These are phyloP conservation scores for Pseudachorutes palmiensis DNA, from an alignment of 1,140 invertebrate genomes.

Conservation along the genomic window DNA sequence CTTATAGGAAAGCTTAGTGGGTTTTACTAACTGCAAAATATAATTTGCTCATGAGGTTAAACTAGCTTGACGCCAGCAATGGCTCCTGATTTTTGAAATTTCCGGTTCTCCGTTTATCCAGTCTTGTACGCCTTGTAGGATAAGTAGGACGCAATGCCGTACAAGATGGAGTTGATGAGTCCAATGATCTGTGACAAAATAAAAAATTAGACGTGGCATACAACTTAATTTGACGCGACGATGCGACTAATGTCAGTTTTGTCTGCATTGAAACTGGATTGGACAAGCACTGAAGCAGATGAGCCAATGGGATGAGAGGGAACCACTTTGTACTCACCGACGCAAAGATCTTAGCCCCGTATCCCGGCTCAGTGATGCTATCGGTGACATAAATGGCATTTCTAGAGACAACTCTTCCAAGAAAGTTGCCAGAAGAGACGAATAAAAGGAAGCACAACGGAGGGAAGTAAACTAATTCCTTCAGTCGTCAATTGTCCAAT, in stretches of 20 bases:
- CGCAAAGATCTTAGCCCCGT: slow-evolving; percentile 35
- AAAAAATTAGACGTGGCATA: slow-evolving; percentile 5
- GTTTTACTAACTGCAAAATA: no score
- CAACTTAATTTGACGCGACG: slow-evolving; percentile 12
- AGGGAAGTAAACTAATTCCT: slow-evolving; percentile 30
- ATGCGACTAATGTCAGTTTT: no score
- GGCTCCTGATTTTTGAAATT: no score
- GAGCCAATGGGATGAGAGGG: not conserved
- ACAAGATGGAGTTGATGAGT: slow-evolving; percentile 58
- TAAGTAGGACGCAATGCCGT: slow-evolving; percentile 64
- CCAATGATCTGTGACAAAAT: slow-evolving; percentile 57
- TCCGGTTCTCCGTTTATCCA: no score
- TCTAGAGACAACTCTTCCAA: slow-evolving; percentile 16
- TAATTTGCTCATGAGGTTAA: no score
- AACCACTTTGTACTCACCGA: slow-evolving; percentile 39
- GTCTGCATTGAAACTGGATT: no score
- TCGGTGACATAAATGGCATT: slow-evolving; percentile 14
- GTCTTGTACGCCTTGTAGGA: slow-evolving; percentile 62
- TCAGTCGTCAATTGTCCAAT: slow-evolving; percentile 8
- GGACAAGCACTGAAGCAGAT: slow-evolving; percentile 4
- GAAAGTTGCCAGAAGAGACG: slow-evolving; percentile 27
- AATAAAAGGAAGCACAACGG: slow-evolving; percentile 34
- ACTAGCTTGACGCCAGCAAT: no score
- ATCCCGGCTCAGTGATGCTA: slow-evolving; percentile 28
- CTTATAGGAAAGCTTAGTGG: no score